A percentile compares a stretch with the other conserved stretches of the same genome.
phyloP scores from a whole-genome alignment of 2,888 invertebrate genomes.

The Mimachlamys varia region DNA sequence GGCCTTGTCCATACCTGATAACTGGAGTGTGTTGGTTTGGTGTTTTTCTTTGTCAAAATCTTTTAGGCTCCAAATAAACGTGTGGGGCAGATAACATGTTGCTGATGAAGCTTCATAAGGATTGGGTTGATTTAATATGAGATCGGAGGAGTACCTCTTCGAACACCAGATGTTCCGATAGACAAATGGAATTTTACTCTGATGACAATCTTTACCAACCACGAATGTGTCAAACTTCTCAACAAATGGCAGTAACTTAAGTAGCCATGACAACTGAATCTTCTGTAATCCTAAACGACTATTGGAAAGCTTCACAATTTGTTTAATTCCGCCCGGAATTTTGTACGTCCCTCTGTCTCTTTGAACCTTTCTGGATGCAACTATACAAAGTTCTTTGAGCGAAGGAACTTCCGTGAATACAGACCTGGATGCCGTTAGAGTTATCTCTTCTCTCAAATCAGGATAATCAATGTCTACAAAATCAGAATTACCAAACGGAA shows the following conservation, averaged over 20 bases:
- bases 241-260: background rate
- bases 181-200: background rate
- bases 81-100: background rate
- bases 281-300: background rate
- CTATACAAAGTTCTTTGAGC: background rate
- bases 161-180: slow-evolving; percentile 8
- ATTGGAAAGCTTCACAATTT: background rate
- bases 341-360: background rate
- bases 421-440: background rate
- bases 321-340: background rate
- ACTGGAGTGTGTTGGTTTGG: background rate
- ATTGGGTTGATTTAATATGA: background rate
- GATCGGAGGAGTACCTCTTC: background rate
- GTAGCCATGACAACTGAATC: background rate
- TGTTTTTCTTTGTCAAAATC: background rate
- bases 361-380: background rate
- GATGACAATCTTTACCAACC: background rate
- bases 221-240: background rate
- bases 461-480: background rate
- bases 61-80: background rate
- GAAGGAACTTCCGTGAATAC: background rate
- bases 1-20: background rate
- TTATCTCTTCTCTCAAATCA: background rate
- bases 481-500: background rate
- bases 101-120: background rate